Percentiles rank a stretch among this genome's conserved stretches.
phyloP scores from a whole-genome alignment of 2,888 invertebrate genomes.

The Tortricodes alternella region DNA sequence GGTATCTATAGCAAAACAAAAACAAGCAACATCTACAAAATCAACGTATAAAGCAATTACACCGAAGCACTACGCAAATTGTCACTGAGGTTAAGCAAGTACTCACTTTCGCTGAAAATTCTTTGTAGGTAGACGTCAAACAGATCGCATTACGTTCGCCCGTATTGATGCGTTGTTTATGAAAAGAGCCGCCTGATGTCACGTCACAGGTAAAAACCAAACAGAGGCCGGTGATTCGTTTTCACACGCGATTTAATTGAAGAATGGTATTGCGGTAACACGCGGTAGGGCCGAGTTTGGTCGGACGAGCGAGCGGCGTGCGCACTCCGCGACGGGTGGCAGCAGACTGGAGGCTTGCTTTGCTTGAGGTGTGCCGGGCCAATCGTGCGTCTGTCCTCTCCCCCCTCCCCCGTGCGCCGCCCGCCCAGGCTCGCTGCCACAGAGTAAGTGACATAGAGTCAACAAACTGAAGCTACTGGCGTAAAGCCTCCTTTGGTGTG shows the following conservation, averaged over 20 bases:
- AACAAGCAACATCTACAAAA: slow-evolving; percentile 31
- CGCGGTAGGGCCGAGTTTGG: slow-evolving; percentile 48
- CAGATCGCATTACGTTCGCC: slow-evolving; percentile 45
- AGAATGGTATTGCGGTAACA: slow-evolving; percentile 60
- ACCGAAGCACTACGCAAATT: slow-evolving; percentile 30
- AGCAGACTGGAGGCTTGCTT: slow-evolving; percentile 66
- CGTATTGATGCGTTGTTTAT: slow-evolving; percentile 44
- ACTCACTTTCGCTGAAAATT: slow-evolving; percentile 56
- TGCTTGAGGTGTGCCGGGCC: slow-evolving; percentile 56
- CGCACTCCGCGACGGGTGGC: slow-evolving; percentile 46
- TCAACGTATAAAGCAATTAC: slow-evolving; percentile 19
- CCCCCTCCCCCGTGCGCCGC: slow-evolving; percentile 50
- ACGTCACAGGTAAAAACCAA: slow-evolving; percentile 50
- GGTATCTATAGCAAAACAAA: slow-evolving; percentile 5
- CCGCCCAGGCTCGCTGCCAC: slow-evolving; percentile 66
- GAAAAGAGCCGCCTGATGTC: slow-evolving; percentile 38
- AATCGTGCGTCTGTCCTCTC: slow-evolving; percentile 46
- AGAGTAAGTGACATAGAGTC: slow-evolving; percentile 45
- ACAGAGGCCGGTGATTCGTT: slow-evolving; percentile 40
- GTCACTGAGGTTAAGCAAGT: slow-evolving; percentile 35
- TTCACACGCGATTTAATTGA: slow-evolving; percentile 64
- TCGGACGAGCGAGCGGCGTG: slow-evolving; percentile 40
- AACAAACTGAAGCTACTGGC: slow-evolving; percentile 2
- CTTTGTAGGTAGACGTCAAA: slow-evolving; percentile 43
- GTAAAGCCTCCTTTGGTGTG: slow-evolving; percentile 1